Conservation (phyloP, 2,797 vertebrate species). For the Arrhamphus sclerolepis region DNA sequence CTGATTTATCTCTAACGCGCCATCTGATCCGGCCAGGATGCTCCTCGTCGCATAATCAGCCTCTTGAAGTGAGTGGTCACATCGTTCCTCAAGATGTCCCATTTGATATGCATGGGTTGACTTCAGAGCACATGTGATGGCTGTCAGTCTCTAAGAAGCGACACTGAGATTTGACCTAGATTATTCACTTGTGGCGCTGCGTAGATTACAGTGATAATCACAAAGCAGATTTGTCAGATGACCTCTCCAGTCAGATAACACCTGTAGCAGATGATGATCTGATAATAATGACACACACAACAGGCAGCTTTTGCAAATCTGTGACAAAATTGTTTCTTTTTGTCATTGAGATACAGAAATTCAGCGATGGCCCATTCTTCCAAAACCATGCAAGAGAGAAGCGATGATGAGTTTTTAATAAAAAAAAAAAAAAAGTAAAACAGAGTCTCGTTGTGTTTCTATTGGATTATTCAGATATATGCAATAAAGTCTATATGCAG, state of each 20-base stretch:
- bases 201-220: conserved; percentile 46
- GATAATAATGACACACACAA: conserved; percentile 30
- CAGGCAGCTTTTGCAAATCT: conserved; percentile 9
- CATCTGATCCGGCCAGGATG: conserved; percentile 40
- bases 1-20: conserved; percentile 59
- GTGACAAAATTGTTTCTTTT: conserved; percentile 3
- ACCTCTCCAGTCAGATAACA: conserved; percentile 36
- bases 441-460: no score
- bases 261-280: conserved; percentile 29
- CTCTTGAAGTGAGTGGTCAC: conserved; percentile 51
- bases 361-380: not conserved
- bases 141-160: conserved; percentile 39
- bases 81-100: conserved; percentile 43
- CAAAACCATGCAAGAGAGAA: no score
- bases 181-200: conserved; percentile 37
- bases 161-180: conserved; percentile 59
- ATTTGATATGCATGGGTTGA: conserved; percentile 46
- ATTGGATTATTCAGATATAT: no score
- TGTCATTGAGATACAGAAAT: not conserved
- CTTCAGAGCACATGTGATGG: conserved; percentile 52
- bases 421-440: no score
- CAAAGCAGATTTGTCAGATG: conserved; percentile 46
- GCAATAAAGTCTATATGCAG: no score
- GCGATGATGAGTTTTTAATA: no score
- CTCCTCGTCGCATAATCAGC: conserved; percentile 56